These are phyloP conservation scores for Epizoanthus stellaris DNA, from an alignment of 92 coral and sea anemone genomes.

Conservation along the genomic window DNA sequence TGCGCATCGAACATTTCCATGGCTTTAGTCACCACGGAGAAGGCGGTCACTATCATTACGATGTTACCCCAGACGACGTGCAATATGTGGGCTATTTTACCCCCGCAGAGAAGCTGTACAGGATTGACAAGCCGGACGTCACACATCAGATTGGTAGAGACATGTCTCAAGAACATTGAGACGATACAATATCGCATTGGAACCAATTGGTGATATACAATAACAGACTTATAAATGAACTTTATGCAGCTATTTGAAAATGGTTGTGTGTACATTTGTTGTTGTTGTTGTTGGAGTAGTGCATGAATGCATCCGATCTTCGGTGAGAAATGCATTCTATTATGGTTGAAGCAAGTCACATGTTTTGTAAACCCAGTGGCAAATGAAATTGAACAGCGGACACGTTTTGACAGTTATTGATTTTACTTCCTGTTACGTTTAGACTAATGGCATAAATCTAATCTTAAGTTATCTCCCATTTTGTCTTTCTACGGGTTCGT, in stretches of 20 bases:
- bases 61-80: constrained; percentile 93
- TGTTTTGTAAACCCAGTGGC: no score
- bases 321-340: no score
- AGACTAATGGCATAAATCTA: no score
- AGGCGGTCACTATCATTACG: constrained; percentile 98
- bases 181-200: neutral
- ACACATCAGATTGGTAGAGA: constrained; percentile 80
- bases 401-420: no score
- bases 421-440: no score
- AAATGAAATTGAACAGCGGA: no score
- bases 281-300: no score
- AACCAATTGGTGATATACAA: neutral
- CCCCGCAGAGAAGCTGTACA: constrained; percentile 84
- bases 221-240: neutral
- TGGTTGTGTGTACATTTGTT: no score
- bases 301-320: no score
- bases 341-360: no score
- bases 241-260: neutral
- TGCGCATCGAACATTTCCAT: constrained; percentile 96
- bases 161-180: constrained; percentile 28
- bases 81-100: constrained; percentile 90
- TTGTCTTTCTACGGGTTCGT: no score
- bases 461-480: no score
- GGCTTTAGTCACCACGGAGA: constrained; percentile 96
- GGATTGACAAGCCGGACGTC: constrained; percentile 87